A percentile compares a stretch with the other conserved stretches of the same genome.
Evolutionary conservation across 2,113 vertebrate genomes (phyloP).

Genomic region (Bombycilla garrulus): DNA sequence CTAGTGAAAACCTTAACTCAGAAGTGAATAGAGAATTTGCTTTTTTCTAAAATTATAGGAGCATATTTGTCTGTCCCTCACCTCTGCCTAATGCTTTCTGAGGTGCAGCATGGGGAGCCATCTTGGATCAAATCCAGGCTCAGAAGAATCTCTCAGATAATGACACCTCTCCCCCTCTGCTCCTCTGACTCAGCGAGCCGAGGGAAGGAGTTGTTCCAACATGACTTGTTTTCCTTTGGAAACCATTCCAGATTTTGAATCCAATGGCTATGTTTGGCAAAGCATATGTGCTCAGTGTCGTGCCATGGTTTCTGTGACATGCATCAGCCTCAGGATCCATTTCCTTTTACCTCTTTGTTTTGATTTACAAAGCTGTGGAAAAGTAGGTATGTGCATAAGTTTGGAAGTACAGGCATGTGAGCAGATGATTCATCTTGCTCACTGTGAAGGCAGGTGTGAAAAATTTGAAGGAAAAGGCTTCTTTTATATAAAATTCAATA

Average conservation of each 20-base stretch:
- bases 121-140: not conserved
- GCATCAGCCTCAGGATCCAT: not conserved
- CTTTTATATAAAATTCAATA: conserved; percentile 25
- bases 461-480: not conserved
- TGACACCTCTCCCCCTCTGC: not conserved
- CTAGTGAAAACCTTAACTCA: not conserved
- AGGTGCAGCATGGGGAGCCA: not conserved
- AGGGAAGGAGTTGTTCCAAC: not conserved
- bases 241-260: not conserved
- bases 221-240: not conserved
- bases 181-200: not conserved
- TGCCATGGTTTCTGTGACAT: not conserved
- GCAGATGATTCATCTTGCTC: not conserved
- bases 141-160: not conserved
- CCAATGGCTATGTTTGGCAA: not conserved
- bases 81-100: not conserved
- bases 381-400: not conserved
- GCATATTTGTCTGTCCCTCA: not conserved
- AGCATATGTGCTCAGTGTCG: not conserved
- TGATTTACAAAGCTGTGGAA: not conserved
- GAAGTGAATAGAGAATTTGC: not conserved
- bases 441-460: not conserved
- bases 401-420: not conserved
- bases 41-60: not conserved
- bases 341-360: not conserved